These are phyloP conservation scores for Galaxea fascicularis DNA, from an alignment of 92 coral and sea anemone genomes.

Conservation along the genomic window DNA sequence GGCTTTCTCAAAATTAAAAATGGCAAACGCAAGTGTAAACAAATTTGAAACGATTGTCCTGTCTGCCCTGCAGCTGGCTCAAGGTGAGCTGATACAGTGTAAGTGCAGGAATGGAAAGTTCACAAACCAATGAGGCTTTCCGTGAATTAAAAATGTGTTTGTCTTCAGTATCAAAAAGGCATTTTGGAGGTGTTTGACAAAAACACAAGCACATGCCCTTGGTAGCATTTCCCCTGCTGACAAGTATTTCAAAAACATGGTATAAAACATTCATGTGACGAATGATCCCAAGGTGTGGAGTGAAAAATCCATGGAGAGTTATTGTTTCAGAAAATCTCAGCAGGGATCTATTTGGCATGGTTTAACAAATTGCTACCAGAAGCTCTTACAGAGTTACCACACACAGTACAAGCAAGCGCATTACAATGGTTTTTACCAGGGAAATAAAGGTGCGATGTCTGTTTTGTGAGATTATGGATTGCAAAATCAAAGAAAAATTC, in stretches of 20 bases:
- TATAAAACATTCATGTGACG: conserved; percentile 50
- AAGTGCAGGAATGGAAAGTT: conserved; percentile 10
- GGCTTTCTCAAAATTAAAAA: conserved; percentile 22
- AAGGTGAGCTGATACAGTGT: neutral
- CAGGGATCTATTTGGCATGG: conserved; percentile 34
- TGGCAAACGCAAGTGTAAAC: conserved; percentile 2
- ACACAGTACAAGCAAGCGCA: conserved; percentile 24
- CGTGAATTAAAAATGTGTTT: conserved; percentile 1
- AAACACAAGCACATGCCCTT: conserved; percentile 5
- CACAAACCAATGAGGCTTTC: conserved; percentile 20
- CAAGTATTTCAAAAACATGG: conserved; percentile 36
- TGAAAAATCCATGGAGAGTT: conserved; percentile 51
- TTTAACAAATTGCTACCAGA: conserved; percentile 26
- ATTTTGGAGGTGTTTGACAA: no score
- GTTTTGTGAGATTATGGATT: conserved; percentile 40
- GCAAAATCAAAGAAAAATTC: conserved; percentile 9
- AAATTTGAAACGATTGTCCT: conserved; percentile 19
- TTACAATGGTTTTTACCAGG: conserved; percentile 39
- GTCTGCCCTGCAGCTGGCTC: conserved; percentile 18
- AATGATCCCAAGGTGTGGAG: conserved; percentile 46
- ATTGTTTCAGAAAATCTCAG: conserved; percentile 26
- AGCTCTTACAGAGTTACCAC: conserved; percentile 21
- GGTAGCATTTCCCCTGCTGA: conserved; percentile 37
- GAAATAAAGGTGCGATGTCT: conserved; percentile 18
- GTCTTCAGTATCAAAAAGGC: no score